Base-by-base conservation (phyloP, 2,888 invertebrate species). In the Mamestra brassicae region DNA sequence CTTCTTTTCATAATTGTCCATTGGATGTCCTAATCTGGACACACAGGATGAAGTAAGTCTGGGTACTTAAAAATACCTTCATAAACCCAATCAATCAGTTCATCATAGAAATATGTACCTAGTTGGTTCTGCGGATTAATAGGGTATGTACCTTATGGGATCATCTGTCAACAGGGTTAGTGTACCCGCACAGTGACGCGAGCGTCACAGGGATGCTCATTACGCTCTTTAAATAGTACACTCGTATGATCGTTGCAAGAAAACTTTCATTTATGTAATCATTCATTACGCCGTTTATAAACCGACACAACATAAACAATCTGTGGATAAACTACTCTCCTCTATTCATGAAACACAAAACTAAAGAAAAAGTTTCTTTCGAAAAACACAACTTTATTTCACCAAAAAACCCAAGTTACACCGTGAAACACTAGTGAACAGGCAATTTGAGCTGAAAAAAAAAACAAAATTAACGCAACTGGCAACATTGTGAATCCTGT, bases 401-500 rank as follows among this genome's bases (percentile, higher is more conserved):
- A 52, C 50, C 57, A 38, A 63, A 67, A 62, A 84, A 58, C n/a
- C 57, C 36, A 67, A 57, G 80, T 82, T 76, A 80, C 72, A 76
- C 62, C 62, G 65, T 60, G 76, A 60, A 75, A 70, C 57, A 84
- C 81, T 75, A 80, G 81, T 72, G 76, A 72, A 80, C 84, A 70
- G 60, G 63, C 84, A 76, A 80, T 82, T 82, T 80, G 60, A 84
- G 72, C 71, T 76, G 69, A 84, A 82, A 82, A 84, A 82, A 84
- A 84, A 66, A 81, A 80, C 84, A 72, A 82, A 80, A 84, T 84
- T 84, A 84, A 82, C 81, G 69, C 84, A 55, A 67, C 62, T 70
- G 69, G 81, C 69, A 80, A 80, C 81, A 84, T 76, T 80, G 81
- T 76, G 81, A 72, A 76, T 76, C 71, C 81, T 72, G 69, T 72